Evolutionary conservation across 2,797 vertebrate species (phyloP), one percentile per base, ranked within the genome.

Genomic region (Gephyroberyx darwinii): DNA sequence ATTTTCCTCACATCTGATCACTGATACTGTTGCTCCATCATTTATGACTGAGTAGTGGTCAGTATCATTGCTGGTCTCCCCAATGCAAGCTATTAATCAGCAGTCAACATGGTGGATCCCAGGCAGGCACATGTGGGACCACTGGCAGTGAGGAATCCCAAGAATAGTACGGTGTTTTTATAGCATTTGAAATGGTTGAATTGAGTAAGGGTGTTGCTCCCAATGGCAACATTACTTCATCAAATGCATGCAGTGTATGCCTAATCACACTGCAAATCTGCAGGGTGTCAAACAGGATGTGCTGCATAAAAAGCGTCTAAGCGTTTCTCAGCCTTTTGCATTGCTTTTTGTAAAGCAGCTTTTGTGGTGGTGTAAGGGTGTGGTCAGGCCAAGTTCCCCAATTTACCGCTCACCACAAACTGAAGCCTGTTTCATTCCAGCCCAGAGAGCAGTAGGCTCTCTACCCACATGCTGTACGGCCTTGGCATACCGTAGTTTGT

Each of bases 401-500:
- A 73, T 87, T 90, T 76, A 83, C 84, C 82, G 73, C 87, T 78
- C 58, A 77, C 90, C 84, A 88, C 90, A 91, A 87, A 87, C 87
- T 84, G 82, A 63, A 78, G 86, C 66, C 61, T 69, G 78, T 89
- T 90, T 86, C 87, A 84, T 85, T 61, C 56, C 56, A 22, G 50
- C 63, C 80, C 77, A 82, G 81, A 78, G 76, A n/a, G 67, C 71
- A 55, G 37, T 74, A 52, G 62, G 2, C 71, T 65, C 64, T 67
- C 88, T 74, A 47, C 91, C 90, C 92, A 91, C 90, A 86, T 19
- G 52, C 81, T 88, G 79, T 56, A 67, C 60, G 59, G 82, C 83
- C 72, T 86, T 83, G 85, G 86, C 82, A 87, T 87, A 80, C 83
- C 74, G 22, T 69, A 72, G 54, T 48, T 51, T 86, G 86, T 86